These are phyloP conservation scores for Brachionus rotundiformis DNA, from an alignment of 1,140 invertebrate genomes.

Conservation along the genomic window DNA sequence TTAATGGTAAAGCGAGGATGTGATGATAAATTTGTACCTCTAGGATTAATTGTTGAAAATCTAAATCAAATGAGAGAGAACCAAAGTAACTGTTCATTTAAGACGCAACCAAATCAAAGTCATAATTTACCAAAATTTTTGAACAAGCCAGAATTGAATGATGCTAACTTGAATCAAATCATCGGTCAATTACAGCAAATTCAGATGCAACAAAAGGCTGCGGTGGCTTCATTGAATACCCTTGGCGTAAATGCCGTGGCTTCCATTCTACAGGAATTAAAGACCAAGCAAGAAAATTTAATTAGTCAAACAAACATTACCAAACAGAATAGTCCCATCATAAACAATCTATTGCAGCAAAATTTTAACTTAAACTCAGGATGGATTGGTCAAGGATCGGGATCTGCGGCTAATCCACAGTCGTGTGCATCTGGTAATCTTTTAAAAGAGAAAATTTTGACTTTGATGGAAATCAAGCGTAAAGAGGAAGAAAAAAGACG, in stretches of 20 bases:
- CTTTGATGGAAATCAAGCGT: conserved; percentile 9
- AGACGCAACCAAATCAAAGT: background rate
- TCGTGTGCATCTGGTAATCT: background rate
- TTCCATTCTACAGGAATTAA: conserved; percentile 20
- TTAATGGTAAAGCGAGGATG: conserved; percentile 40
- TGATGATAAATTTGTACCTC: conserved; percentile 40
- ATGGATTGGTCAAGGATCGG: background rate
- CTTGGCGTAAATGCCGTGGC: background rate
- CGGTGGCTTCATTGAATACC: conserved; percentile 1
- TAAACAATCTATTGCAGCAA: conserved; percentile 13
- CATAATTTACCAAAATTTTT: background rate
- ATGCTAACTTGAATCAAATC: background rate
- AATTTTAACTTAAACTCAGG: background rate
- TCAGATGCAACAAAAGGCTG: conserved; percentile 20
- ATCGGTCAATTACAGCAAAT: conserved; percentile 33
- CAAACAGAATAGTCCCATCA: background rate
- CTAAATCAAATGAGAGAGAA: conserved; percentile 26
- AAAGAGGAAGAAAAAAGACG: conserved; percentile 37
- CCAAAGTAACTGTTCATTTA: background rate
- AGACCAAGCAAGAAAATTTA: conserved; percentile 18
- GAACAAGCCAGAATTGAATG: background rate
- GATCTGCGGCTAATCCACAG: background rate
- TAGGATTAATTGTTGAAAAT: conserved; percentile 10
- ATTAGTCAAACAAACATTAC: background rate
- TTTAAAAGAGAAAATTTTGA: background rate